Evolutionary conservation across 2,113 vertebrate genomes (phyloP).

Genomic region (Galemys pyrenaicus): DNA sequence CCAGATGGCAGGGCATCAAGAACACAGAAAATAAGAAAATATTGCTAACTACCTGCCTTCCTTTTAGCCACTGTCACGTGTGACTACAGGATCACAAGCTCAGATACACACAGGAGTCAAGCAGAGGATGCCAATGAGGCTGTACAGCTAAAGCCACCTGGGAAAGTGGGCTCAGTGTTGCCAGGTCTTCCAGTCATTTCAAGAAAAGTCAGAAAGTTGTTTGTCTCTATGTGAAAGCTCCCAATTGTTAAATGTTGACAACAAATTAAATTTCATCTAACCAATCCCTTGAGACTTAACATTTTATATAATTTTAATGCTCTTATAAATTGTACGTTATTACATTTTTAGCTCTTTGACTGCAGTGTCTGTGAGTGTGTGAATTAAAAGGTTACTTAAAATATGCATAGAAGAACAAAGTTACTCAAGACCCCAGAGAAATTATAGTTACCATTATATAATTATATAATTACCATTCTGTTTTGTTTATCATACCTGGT

Average conservation of each 20-base stretch:
- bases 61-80: not conserved
- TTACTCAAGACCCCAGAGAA: not conserved
- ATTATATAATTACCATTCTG: rapidly evolving
- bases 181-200: not conserved
- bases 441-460: no score
- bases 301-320: not conserved
- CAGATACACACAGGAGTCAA: not conserved
- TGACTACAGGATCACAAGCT: not conserved
- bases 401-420: not conserved
- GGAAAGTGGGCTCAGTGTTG: not conserved
- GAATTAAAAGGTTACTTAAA: not conserved
- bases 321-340: not conserved
- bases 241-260: not conserved
- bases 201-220: not conserved
- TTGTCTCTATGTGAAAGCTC: not conserved
- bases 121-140: not conserved
- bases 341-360: not conserved
- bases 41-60: not conserved
- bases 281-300: not conserved
- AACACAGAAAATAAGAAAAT: not conserved
- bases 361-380: not conserved
- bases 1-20: not conserved
- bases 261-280: not conserved
- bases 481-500: constrained; percentile 82
- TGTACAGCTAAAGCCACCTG: no score